Evolutionary conservation across 2,888 invertebrate genomes (phyloP).

Genomic region (Eilema caniola): DNA sequence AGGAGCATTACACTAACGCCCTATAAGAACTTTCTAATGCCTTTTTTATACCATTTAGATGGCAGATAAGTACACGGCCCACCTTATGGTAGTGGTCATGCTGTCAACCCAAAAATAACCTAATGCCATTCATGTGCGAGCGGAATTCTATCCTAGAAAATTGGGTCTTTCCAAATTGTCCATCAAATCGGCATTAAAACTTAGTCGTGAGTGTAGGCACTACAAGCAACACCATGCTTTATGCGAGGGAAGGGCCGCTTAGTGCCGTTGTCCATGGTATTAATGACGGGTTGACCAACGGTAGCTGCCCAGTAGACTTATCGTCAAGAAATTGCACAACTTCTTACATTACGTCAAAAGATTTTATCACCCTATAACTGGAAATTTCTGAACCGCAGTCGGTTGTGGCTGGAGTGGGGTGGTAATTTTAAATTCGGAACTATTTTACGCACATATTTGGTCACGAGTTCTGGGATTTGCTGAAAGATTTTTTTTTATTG

Average conservation of each 20-base stretch:
- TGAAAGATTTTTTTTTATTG: too few relatives aligned
- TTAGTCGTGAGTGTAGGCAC: conserved; percentile 26
- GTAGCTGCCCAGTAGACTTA: conserved; percentile 21
- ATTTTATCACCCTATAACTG: conserved; percentile 36
- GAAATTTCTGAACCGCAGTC: conserved; percentile 2
- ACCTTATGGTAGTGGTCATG: too few relatives aligned
- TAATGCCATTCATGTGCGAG: too few relatives aligned
- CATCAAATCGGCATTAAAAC: not conserved
- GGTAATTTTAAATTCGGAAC: conserved; percentile 12
- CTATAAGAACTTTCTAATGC: too few relatives aligned
- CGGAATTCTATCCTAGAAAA: too few relatives aligned
- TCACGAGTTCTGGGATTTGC: too few relatives aligned
- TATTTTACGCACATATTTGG: not conserved
- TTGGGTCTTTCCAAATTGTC: not conserved
- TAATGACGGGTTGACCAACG: conserved; percentile 49
- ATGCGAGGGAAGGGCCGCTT: conserved; percentile 44
- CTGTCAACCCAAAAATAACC: too few relatives aligned
- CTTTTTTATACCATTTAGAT: too few relatives aligned
- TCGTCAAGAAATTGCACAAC: conserved; percentile 39
- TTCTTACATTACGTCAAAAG: conserved; percentile 42
- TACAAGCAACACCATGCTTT: conserved; percentile 42
- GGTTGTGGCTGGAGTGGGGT: conserved; percentile 17
- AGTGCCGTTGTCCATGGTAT: conserved; percentile 48
- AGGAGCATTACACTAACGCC: too few relatives aligned
- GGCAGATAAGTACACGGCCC: too few relatives aligned